Evolutionary conservation across 1,140 invertebrate species (phyloP).

Genomic region (Druon quercuslanigerum): DNA sequence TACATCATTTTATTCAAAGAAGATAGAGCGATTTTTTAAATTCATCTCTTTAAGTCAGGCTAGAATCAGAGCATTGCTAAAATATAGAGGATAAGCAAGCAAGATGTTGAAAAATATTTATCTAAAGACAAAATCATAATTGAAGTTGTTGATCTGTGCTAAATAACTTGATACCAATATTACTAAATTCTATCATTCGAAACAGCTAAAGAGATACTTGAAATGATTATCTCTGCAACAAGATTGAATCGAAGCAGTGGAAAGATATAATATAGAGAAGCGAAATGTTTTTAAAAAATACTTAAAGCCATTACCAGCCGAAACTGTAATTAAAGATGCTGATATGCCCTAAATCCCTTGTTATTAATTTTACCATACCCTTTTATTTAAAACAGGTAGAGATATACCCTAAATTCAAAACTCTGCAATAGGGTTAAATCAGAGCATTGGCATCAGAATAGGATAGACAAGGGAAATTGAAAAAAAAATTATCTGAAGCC

Average conservation of each 20-base stretch:
- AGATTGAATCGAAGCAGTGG: neutral
- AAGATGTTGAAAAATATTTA: too few species aligned
- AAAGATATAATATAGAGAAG: constrained; percentile 24
- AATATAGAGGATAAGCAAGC: too few species aligned
- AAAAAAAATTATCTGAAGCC: neutral
- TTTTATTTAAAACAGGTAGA: too few species aligned
- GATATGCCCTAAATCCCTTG: neutral
- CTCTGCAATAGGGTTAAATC: neutral
- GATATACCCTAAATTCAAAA: too few species aligned
- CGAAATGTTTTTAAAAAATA: constrained; percentile 18
- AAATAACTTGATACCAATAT: neutral
- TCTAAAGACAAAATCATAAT: too few species aligned
- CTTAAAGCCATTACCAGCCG: too few species aligned
- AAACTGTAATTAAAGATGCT: neutral
- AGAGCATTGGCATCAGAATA: too few species aligned
- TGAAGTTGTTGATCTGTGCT: neutral
- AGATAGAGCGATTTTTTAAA: too few species aligned
- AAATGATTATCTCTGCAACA: neutral
- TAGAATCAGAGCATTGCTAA: too few species aligned
- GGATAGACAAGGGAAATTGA: too few species aligned
- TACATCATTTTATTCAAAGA: neutral
- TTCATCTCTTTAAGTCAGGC: too few species aligned
- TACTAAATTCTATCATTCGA: neutral
- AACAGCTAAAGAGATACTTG: neutral
- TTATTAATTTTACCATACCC: too few species aligned